Conservation (phyloP, 2,888 invertebrate species). For the Cantharis rufa region DNA sequence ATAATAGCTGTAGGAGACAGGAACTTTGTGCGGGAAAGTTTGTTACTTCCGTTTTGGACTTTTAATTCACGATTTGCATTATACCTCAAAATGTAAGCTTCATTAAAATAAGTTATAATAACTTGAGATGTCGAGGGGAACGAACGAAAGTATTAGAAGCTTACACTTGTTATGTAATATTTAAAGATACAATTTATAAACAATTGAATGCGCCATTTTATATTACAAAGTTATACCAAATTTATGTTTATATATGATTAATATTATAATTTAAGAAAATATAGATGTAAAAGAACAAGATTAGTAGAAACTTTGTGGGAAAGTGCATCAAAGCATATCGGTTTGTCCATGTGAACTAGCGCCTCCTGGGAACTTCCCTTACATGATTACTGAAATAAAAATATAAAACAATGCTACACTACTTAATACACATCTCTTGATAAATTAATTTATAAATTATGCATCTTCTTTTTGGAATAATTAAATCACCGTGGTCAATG, state of each 20-base stretch:
- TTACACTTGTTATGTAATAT: background rate
- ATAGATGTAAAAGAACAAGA: slow-evolving; percentile 23
- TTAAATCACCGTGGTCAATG: slow-evolving; percentile 16
- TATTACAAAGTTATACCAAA: background rate
- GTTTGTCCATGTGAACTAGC: slow-evolving; percentile 43
- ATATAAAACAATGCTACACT: slow-evolving; percentile 25
- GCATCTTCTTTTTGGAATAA: background rate
- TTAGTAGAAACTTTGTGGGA: slow-evolving; percentile 39
- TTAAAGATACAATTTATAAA: background rate
- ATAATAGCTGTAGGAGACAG: slow-evolving; percentile 19
- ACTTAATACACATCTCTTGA: slow-evolving; percentile 22
- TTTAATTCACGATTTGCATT: background rate
- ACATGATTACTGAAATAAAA: slow-evolving; percentile 30
- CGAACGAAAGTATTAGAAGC: background rate
- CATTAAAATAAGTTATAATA: background rate
- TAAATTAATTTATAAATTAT: slow-evolving; percentile 25
- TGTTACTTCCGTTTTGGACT: slow-evolving; percentile 18
- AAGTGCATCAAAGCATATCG: slow-evolving; percentile 39
- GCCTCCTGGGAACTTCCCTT: slow-evolving; percentile 37
- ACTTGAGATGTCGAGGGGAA: background rate
- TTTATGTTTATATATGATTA: background rate
- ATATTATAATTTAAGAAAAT: slow-evolving; percentile 9
- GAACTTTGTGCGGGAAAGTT: slow-evolving; percentile 31
- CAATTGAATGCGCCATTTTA: background rate
- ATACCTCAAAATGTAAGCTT: background rate